Evolutionary conservation across 2,113 vertebrate species (phyloP).

Genomic region (Thunnus maccoyii): DNA sequence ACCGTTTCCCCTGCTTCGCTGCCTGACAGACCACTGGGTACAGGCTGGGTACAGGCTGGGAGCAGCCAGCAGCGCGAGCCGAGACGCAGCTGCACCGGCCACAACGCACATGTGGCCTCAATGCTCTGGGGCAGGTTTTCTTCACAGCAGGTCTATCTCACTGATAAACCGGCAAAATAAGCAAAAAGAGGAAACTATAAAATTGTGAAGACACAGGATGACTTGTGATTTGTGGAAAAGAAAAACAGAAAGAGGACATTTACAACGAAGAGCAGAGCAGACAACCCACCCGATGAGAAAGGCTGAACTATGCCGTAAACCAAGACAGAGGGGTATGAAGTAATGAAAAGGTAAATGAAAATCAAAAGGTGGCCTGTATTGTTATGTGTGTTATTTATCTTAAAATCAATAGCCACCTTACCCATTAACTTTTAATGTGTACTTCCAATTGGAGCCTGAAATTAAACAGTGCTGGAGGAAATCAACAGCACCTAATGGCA

Average conservation of each 20-base stretch:
- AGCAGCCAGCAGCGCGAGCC: slow-evolving; percentile 65
- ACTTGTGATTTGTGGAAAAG: slow-evolving; percentile 25
- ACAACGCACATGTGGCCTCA: slow-evolving; percentile 67
- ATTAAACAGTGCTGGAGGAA: slow-evolving; percentile 84
- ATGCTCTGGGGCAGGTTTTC: slow-evolving; percentile 65
- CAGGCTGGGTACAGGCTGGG: slow-evolving; percentile 73
- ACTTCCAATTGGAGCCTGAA: slow-evolving; percentile 83
- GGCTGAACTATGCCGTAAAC: slow-evolving; percentile 30
- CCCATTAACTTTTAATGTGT: slow-evolving; percentile 85
- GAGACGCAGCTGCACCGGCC: slow-evolving; percentile 77
- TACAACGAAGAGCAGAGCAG: neutral
- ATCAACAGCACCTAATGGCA: slow-evolving; percentile 79
- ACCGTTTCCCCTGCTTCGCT: slow-evolving; percentile 76
- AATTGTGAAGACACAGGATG: slow-evolving; percentile 30
- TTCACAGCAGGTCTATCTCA: slow-evolving; percentile 61
- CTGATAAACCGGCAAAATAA: slow-evolving; percentile 51
- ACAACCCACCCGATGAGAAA: slow-evolving; percentile 4
- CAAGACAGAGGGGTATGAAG: slow-evolving; percentile 52
- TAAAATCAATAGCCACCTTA: slow-evolving; percentile 85
- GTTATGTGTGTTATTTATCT: slow-evolving; percentile 85
- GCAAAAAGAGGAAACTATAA: slow-evolving; percentile 39
- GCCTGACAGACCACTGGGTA: slow-evolving; percentile 80
- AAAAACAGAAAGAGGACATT: slow-evolving; percentile 7
- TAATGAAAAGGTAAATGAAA: slow-evolving; percentile 84
- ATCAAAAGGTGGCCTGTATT: slow-evolving; percentile 80